Evolutionary conservation across 2,888 invertebrate species (phyloP).

Genomic region (Limenitis camilla): DNA sequence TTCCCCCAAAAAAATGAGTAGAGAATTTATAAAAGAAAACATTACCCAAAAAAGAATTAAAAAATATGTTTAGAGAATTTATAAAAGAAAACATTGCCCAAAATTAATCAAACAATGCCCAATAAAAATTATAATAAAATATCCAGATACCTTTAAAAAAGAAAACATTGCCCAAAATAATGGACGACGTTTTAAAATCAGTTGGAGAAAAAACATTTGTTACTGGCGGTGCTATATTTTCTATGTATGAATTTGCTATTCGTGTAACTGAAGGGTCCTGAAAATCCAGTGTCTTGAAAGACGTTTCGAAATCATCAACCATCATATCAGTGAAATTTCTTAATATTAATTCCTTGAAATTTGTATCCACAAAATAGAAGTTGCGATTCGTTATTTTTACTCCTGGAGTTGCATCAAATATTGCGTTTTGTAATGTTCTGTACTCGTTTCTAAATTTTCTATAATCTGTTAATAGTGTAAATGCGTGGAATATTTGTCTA

Average conservation of each 20-base stretch:
- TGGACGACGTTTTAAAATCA: slow-evolving; percentile 72
- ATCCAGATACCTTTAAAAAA: slow-evolving; percentile 83
- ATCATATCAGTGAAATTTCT: background rate
- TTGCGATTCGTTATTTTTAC: background rate
- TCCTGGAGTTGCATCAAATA: background rate
- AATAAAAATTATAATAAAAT: slow-evolving; percentile 24
- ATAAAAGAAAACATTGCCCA: too few species aligned
- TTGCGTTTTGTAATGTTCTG: background rate
- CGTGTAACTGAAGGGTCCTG: slow-evolving; percentile 42
- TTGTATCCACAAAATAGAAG: background rate
- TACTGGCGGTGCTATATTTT: background rate
- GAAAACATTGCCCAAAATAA: slow-evolving; percentile 80
- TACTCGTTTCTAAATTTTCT: background rate
- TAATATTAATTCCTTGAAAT: background rate
- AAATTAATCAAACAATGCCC: too few species aligned
- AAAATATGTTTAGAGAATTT: too few species aligned
- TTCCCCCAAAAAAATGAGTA: too few species aligned
- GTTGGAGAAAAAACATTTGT: slow-evolving; percentile 46
- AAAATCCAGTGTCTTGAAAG: slow-evolving; percentile 45
- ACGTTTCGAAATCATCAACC: slow-evolving; percentile 29
- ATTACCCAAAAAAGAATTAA: too few species aligned
- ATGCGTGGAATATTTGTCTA: slow-evolving; percentile 17
- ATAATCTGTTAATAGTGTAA: background rate
- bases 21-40: too few species aligned
- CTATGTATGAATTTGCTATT: slow-evolving; percentile 49